Evolutionary conservation across 2,797 vertebrate genomes (phyloP).

Genomic region (Myoxocephalus aenaeus): DNA sequence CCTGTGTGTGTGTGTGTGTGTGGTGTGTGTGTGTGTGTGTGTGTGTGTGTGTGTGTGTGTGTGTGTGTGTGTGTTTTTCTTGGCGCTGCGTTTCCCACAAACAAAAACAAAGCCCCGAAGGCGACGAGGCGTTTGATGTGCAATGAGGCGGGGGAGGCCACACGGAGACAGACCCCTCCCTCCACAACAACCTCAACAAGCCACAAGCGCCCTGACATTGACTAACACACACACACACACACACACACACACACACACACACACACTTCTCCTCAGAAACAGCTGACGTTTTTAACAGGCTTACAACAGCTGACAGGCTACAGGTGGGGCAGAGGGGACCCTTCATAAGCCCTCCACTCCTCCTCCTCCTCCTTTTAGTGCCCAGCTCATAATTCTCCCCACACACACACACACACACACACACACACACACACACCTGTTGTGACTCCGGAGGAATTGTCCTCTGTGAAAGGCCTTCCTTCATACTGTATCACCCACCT

Average conservation of each 20-base stretch:
- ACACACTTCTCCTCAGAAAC: constrained; percentile 83
- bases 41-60: constrained; percentile 12
- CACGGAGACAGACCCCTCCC: constrained; percentile 29
- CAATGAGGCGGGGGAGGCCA: constrained; percentile 52
- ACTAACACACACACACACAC: constrained; percentile 35
- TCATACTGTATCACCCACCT: constrained; percentile 55
- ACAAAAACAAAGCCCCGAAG: constrained; percentile 57
- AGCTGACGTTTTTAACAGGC: constrained; percentile 88
- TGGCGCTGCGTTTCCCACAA: constrained; percentile 51
- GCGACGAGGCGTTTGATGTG: constrained; percentile 67
- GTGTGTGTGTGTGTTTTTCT: background rate
- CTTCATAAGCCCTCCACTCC: constrained; percentile 77
- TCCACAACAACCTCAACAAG: constrained; percentile 23
- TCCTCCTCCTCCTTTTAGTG: constrained; percentile 44
- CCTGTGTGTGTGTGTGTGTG: constrained; percentile 10
- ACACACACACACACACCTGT: constrained; percentile 75
- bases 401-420: constrained; percentile 69
- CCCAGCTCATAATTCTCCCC: constrained; percentile 59
- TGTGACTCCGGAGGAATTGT: constrained; percentile 82
- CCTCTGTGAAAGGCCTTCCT: constrained; percentile 69
- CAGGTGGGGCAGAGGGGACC: constrained; percentile 85
- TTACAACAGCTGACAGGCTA: constrained; percentile 87
- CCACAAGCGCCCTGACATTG: constrained; percentile 62
- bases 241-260: constrained; percentile 58
- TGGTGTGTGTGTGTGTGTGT: constrained; percentile 12